These are phyloP conservation scores for Cheiracanthium punctorium DNA, from an alignment of 2,888 invertebrate species.

Conservation along the genomic window DNA sequence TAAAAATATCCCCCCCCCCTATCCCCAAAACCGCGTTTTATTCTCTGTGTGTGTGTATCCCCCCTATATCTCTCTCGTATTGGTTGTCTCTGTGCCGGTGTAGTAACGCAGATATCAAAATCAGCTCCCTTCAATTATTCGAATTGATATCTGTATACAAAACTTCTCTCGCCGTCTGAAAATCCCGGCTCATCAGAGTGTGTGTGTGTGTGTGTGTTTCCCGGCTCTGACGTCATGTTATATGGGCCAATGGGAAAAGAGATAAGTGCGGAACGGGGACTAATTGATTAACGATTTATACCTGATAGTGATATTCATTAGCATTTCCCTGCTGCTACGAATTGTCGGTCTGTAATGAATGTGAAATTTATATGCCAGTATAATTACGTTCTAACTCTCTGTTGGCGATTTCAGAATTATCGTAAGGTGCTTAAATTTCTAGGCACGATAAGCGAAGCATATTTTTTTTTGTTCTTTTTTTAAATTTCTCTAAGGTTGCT, in stretches of 20 bases:
- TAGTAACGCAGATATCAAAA: conserved; percentile 50
- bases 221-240: conserved; percentile 54
- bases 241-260: conserved; percentile 64
- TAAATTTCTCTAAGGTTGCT: no score
- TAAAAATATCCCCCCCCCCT: neutral
- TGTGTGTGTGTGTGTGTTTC: conserved; percentile 8
- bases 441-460: conserved; percentile 34
- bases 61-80: neutral
- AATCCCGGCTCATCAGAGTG: conserved; percentile 59
- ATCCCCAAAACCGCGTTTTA: neutral
- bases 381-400: conserved; percentile 37
- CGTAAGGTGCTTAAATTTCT: conserved; percentile 25
- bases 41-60: neutral
- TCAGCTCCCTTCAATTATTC: conserved; percentile 37
- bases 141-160: conserved; percentile 46
- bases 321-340: conserved; percentile 64
- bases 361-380: conserved; percentile 68
- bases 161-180: conserved; percentile 40
- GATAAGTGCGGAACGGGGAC: conserved; percentile 65
- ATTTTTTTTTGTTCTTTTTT: no score
- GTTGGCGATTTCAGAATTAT: conserved; percentile 54
- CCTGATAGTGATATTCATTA: conserved; percentile 70
- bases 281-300: conserved; percentile 70
- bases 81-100: neutral
- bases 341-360: conserved; percentile 64